A percentile compares a stretch with the other conserved stretches of the same genome.
These are phyloP conservation scores for Philaethria dido DNA, from an alignment of 2,888 invertebrate genomes.

Conservation along the genomic window DNA sequence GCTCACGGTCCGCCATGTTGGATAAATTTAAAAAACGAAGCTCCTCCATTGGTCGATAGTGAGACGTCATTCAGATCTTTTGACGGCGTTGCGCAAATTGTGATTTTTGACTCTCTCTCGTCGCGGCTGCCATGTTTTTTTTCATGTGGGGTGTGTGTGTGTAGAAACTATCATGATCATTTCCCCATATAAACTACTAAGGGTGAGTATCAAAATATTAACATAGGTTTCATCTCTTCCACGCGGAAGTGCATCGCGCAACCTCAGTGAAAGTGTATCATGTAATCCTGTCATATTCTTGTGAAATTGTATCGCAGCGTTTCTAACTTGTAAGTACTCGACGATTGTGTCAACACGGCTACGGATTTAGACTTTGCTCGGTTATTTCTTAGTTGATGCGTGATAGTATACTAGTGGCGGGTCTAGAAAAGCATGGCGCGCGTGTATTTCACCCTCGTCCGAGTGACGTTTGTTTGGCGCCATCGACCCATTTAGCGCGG, in stretches of 20 bases:
- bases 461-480: constrained; percentile 79
- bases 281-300: constrained; percentile 80
- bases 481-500: constrained; percentile 80
- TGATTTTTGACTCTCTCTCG: constrained; percentile 74
- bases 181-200: constrained; percentile 74
- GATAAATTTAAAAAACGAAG: constrained; percentile 63
- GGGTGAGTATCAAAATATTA: constrained; percentile 68
- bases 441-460: constrained; percentile 55
- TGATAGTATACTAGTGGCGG: constrained; percentile 36
- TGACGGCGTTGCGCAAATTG: constrained; percentile 81
- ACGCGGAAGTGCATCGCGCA: constrained; percentile 66
- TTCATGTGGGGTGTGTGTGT: constrained; percentile 87
- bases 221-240: constrained; percentile 54
- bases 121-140: constrained; percentile 90
- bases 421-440: constrained; percentile 43
- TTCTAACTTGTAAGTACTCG: constrained; percentile 55
- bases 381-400: constrained; percentile 43
- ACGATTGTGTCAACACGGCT: constrained; percentile 59
- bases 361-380: constrained; percentile 33
- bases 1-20: constrained; percentile 67
- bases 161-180: constrained; percentile 74
- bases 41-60: constrained; percentile 66
- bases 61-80: constrained; percentile 73
- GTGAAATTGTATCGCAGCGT: constrained; percentile 79
- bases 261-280: constrained; percentile 83